Base-by-base conservation (phyloP, 2,888 invertebrate genomes). In the Amorpha juglandis region DNA sequence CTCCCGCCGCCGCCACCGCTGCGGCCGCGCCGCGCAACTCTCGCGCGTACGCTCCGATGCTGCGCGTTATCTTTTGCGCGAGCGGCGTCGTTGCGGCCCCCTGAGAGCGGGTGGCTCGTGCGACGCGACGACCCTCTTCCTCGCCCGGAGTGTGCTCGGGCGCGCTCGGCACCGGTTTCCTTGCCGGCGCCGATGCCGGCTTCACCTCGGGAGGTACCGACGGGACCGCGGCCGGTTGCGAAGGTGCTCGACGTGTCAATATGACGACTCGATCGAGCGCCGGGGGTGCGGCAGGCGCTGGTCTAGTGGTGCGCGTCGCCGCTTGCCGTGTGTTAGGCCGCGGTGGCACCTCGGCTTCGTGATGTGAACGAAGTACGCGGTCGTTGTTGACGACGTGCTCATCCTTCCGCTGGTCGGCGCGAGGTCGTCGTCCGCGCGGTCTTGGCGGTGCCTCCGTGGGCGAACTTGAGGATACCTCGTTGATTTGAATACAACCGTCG, bases 401-500 rank as follows among this genome's bases (percentile, higher is more conserved):
- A 7, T 83, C 84, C 7, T 79, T 81, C 7, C 78, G 76, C 1
- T 68, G 65, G 21, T 87, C 87, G 1, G 72, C 66, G 14, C 83
- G 81, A 3, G 79, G 74, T 0, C 84, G 81, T 0, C 91, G 81
- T 0, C 84, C 88, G 63, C 90, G 87, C 6, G 81, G 69, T 6
- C 84, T 76, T 9, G 84, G 79, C 53, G 92, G 88, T 0, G 78
- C 87, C 52, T 92, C 91, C n/a, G 92, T 91, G 9, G 94, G 92
- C 53, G 94, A 95, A 74, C 95, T 95, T 0, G 95, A 95, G 0
- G 95, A 95, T 19, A 96, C 95, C 82, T 96, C 95, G 82, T 95
- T 94, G 71, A 95, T 95, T 85, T 96, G 95, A 53, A 95, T 95
- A 47, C 92, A 87, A 71, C 92, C 93, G 69, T 88, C 88, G 67